Percentiles rank a stretch among this genome's conserved stretches.
Evolutionary conservation across 2,888 invertebrate species (phyloP).

Genomic region (Scelioninae gen. 1): DNA sequence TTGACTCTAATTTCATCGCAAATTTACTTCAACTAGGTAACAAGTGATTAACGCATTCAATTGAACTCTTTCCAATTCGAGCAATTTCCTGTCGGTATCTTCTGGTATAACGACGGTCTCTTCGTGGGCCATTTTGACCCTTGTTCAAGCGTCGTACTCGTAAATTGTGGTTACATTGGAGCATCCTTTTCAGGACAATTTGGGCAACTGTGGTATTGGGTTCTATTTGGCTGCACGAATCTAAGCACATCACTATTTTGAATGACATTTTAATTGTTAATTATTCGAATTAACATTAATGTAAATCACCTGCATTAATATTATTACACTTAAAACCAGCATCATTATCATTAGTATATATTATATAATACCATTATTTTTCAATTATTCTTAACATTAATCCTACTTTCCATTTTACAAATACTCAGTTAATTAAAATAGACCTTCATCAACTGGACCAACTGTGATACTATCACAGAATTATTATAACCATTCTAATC

Average conservation of each 20-base stretch:
- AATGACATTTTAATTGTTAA: constrained; percentile 57
- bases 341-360: background rate
- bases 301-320: constrained; percentile 25
- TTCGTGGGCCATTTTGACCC: constrained; percentile 64
- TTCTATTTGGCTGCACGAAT: constrained; percentile 25
- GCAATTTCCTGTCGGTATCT: constrained; percentile 50
- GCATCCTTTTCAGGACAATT: constrained; percentile 66
- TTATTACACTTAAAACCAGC: background rate
- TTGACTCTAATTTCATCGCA: constrained; percentile 1
- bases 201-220: constrained; percentile 39
- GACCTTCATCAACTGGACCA: too few species aligned
- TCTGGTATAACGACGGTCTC: constrained; percentile 43
- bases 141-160: constrained; percentile 57
- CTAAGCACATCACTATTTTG: constrained; percentile 52
- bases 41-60: constrained; percentile 38
- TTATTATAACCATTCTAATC: too few species aligned
- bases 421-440: constrained; percentile 2
- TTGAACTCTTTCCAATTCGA: constrained; percentile 38
- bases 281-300: constrained; percentile 38
- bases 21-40: constrained; percentile 1
- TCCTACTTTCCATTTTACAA: too few species aligned
- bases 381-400: constrained; percentile 26
- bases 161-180: constrained; percentile 61
- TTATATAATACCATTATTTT: constrained; percentile 15
- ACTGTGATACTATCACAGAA: too few species aligned